Evolutionary conservation across 2,888 invertebrate species (phyloP), one percentile per base, ranked within the genome.

Genomic region (Serrognathus titanus): DNA sequence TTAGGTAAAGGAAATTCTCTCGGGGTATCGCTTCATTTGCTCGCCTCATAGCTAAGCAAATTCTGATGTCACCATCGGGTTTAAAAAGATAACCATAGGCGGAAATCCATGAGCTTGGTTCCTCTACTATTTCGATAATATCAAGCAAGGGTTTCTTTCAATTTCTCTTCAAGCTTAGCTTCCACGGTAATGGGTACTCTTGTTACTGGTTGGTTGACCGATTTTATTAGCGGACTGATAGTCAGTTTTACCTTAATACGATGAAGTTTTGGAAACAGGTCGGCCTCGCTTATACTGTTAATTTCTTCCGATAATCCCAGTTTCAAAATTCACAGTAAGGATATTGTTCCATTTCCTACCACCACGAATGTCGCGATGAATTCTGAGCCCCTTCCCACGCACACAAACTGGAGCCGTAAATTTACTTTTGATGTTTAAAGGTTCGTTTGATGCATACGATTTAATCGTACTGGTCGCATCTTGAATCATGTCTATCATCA

Each of bases 31-130:
- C 71, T 54, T 60, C 62, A 60, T 75, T 74, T 55, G 71, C 65
- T 31, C 73, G 57, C 7, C 70, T 59, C 69, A 75, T 74, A 58
- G 74, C 74, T 20, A 75, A 57, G 58, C 74, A 72, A 35, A 75
- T 63, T 9, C 71, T 57, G 31, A 74, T 66, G 35, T 69, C 69
- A 55, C 37, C 38, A 16, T 66, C 61, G 45, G 61, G 61, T 54
- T 72, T 71, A 40, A 70, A 66, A 11, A 69, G 24, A 71, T 57
- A 2, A 72, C 71, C 6, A 75, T 66, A 7, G 72, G 66, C 61
- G 72, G n/a, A 69, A 57, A 75, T 64, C 71, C 74, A 75, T 31
- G 53, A 38, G 36, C 69, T 68, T 16, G 70, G 70, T 41, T 64
- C 68, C 12, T 55, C 59, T 8, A 74, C 71, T 48, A 57, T 60